phyloP scores from a whole-genome alignment of 2,797 vertebrate species.

The Heliangelus exortis region DNA sequence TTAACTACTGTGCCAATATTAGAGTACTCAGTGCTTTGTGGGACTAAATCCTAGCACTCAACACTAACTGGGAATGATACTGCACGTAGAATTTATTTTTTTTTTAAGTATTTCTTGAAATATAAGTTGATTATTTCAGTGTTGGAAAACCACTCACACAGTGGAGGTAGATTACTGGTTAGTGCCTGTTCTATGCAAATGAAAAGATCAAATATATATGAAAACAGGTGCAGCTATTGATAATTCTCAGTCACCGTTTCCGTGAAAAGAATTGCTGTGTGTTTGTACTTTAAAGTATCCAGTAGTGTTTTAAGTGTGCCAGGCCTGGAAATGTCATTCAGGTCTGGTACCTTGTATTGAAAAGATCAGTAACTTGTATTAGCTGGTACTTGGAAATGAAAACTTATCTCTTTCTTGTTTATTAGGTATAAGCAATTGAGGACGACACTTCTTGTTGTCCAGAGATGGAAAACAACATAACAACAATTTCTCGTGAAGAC shows the following conservation, averaged over 20 bases:
- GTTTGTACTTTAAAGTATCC: not conserved
- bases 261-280: not conserved
- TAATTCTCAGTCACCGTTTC: not conserved
- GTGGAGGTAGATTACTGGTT: not conserved
- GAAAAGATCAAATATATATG: not conserved
- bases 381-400: not conserved
- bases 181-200: not conserved
- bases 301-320: not conserved
- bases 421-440: constrained; percentile 57
- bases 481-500: constrained; percentile 91
- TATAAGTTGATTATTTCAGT: not conserved
- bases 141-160: not conserved
- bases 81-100: not conserved
- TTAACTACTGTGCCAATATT: not conserved
- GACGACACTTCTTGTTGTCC: not conserved
- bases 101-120: not conserved
- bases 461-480: constrained; percentile 88
- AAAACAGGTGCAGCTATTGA: not conserved
- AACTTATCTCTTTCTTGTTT: not conserved
- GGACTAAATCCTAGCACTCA: not conserved
- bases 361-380: not conserved
- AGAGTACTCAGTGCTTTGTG: not conserved
- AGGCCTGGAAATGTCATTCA: not conserved
- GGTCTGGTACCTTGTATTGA: not conserved
- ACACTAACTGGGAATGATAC: not conserved